Base-by-base conservation (phyloP, 2,113 vertebrate genomes). In the Peucedramus taeniatus region DNA sequence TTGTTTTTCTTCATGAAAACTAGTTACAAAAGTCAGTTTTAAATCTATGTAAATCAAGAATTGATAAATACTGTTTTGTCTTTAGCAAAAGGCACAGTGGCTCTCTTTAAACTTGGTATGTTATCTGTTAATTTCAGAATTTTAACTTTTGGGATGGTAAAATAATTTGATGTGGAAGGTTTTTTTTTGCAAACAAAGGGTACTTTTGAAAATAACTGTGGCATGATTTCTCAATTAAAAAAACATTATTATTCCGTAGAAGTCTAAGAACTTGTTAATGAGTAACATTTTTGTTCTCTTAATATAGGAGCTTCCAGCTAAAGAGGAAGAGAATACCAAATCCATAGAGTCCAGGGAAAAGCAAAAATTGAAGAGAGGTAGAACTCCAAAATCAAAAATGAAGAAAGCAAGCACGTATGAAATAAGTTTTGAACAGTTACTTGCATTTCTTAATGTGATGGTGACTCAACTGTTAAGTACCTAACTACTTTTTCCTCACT, bases 371-470 rank as follows among this genome's bases (percentile, higher is more conserved):
- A 98, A 96, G 93, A 96, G 92, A 94, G 83, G 77, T 20, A 96
- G 93, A 97, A 71, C 96, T 82, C 33, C 95, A 72, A 95, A 92
- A 77, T 81, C 95, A 39, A 97, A 95, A 95, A 28, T 44, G 53
- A 97, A 94, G 78, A 87, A 95, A 91, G n/a, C 86, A 59, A 97
- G 83, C 94, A 98, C 91, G 98, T 98, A 98, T 39, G 93, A 51
- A 54, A 64, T 53, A 57, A 3, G 44, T 50, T 87, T 57, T 35
- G 1, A 57, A 51, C 6, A 26, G 11, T 76, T 59, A 15, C 2
- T 19, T 49, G 15, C 19, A 16, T 57, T 86, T 49, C 33, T 87
- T 83, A 53, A 13, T 70, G 42, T 51, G 44, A 14, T 60, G 33
- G 17, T 17, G 15, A 39, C 64, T 87, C 35, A 60, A 1, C 22